Evolutionary conservation across 2,888 invertebrate species (phyloP), one percentile per base, ranked within the genome.

Genomic region (Xestoiulus laeticollis): DNA sequence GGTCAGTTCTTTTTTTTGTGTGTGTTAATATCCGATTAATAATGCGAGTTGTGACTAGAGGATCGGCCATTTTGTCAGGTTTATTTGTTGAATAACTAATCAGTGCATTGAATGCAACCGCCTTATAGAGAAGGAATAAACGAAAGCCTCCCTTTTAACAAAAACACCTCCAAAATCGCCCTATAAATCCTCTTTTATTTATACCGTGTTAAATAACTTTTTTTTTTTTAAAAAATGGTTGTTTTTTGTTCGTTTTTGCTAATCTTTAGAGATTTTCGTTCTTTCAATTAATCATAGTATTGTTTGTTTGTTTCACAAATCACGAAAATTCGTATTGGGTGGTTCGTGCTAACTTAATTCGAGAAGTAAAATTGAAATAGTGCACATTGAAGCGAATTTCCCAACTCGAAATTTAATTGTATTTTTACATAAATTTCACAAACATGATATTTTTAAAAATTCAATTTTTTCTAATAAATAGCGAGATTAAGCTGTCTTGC

Each of bases 281-380:
- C n/a, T n/a, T n/a, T 59, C 59, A 59, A 59, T 59, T 59, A 59
- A 59, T 59, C 59, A 59, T n/a, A 2, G 48, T 48, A 38, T 48
- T 48, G 16, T 12, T 59, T 59, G 59, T n/a, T 59, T 59, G 59
- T 59, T 6, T 59, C n/a, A 5, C 5, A 19, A 59, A 59, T 19
- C 59, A 59, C 59, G 59, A 59, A 59, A n/a, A 59, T n/a, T 59
- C 59, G 59, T n/a, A 59, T n/a, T 59, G 59, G 59, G 59, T 59
- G 59, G 59, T 3, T 59, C 48, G n/a, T n/a, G n/a, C n/a, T n/a
- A n/a, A n/a, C n/a, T n/a, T n/a, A n/a, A n/a, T n/a, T n/a, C n/a
- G n/a, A n/a, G n/a, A n/a, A n/a, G n/a, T n/a, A n/a, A n/a, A n/a
- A n/a, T n/a, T n/a, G n/a, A n/a, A n/a, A n/a, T n/a, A n/a, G n/a